Percentiles rank a stretch among this genome's conserved stretches.
Conservation (phyloP, 2,888 invertebrate species). For the Apoda limacodes region DNA sequence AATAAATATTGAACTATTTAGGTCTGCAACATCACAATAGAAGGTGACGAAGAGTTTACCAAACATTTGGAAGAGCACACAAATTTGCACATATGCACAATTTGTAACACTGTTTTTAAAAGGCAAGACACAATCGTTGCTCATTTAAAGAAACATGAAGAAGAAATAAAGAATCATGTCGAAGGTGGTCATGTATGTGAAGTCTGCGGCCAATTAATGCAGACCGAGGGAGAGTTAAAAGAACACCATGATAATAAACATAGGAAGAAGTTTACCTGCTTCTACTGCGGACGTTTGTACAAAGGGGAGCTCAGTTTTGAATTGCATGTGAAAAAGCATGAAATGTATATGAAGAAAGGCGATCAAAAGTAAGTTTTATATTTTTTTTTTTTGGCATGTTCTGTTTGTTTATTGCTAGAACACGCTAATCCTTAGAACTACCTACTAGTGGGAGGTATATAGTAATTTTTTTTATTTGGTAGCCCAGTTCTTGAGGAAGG, state of each 20-base stretch:
- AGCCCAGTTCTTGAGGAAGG: no score
- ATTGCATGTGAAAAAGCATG: conserved; percentile 50
- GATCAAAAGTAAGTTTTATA: conserved; percentile 25
- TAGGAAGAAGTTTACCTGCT: conserved; percentile 45
- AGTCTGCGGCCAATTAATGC: conserved; percentile 37
- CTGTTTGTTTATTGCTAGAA: no score
- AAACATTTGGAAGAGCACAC: conserved; percentile 41
- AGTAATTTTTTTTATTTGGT: no score
- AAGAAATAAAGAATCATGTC: conserved; percentile 20
- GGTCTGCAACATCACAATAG: conserved; percentile 45
- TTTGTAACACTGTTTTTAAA: conserved; percentile 43
- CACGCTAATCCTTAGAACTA: no score
- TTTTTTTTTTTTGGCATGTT: no score
- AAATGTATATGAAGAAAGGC: conserved; percentile 24
- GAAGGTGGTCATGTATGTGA: conserved; percentile 41
- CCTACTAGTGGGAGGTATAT: no score
- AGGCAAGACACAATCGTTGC: conserved; percentile 37
- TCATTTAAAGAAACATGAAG: conserved; percentile 42
- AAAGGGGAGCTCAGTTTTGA: conserved; percentile 43
- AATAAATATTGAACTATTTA: conserved; percentile 19
- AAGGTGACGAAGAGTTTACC: conserved; percentile 36
- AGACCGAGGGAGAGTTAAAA: conserved; percentile 27
- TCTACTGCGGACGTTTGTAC: conserved; percentile 51
- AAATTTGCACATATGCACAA: conserved; percentile 37
- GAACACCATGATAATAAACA: conserved; percentile 40